These are phyloP conservation scores for Molossus molossus DNA, from an alignment of 2,797 vertebrate genomes.

Conservation along the genomic window DNA sequence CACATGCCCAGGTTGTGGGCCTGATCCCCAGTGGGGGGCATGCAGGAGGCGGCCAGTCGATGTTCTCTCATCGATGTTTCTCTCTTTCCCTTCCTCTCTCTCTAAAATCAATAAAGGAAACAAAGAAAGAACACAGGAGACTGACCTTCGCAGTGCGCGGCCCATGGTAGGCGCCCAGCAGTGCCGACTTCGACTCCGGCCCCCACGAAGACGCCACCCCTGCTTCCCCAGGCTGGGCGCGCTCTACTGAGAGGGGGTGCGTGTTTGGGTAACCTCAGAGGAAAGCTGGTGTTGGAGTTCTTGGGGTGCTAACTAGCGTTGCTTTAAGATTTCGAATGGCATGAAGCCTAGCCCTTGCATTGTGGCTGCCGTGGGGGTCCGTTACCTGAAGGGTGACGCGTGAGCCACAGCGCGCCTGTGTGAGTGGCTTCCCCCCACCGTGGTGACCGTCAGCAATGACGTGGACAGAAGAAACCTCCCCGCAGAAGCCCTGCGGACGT, in stretches of 20 bases:
- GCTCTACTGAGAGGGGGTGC: rapidly evolving
- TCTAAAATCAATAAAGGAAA: too few relatives aligned
- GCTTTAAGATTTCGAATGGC: not conserved
- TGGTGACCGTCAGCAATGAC: rapidly evolving
- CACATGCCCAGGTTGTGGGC: too few relatives aligned
- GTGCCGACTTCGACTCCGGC: not conserved
- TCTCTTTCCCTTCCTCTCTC: too few relatives aligned
- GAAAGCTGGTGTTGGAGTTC: not conserved
- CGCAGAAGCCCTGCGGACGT: rapidly evolving
- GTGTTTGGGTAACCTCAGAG: not conserved
- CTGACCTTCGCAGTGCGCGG: not conserved
- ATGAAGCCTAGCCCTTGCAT: not conserved
- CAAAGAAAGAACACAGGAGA: not conserved
- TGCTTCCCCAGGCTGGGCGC: rapidly evolving
- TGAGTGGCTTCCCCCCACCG: not conserved
- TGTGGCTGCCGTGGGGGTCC: not conserved
- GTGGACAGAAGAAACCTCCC: not conserved
- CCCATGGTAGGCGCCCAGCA: not conserved
- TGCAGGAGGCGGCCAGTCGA: too few relatives aligned
- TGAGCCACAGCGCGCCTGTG: rapidly evolving
- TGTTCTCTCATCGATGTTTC: too few relatives aligned
- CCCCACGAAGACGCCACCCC: not conserved
- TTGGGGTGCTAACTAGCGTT: not conserved
- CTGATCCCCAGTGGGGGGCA: too few relatives aligned
- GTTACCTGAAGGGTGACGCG: not conserved